Percentiles rank a stretch among this genome's conserved stretches.
Evolutionary conservation across 2,797 vertebrate species (phyloP).

Genomic region (Tangara arthus): DNA sequence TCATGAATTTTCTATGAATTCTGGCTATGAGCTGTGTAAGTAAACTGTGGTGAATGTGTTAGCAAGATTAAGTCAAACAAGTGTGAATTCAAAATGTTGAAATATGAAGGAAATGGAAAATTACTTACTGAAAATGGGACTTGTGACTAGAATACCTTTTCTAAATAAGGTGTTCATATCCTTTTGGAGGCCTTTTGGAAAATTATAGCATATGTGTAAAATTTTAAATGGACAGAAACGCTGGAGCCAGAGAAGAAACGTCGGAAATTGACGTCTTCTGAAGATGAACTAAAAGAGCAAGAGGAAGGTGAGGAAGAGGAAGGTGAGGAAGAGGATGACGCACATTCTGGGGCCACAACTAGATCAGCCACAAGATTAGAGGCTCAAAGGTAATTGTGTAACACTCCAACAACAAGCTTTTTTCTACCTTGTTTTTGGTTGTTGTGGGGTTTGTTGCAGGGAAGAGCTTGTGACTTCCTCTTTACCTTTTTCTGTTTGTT

Average conservation of each 20-base stretch:
- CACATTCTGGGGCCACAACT: slow-evolving; percentile 82
- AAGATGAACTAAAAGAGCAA: slow-evolving; percentile 69
- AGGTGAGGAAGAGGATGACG: slow-evolving; percentile 78
- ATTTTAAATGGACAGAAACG: slow-evolving; percentile 68
- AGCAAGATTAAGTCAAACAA: slow-evolving; percentile 76
- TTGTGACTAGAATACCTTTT: slow-evolving; percentile 36
- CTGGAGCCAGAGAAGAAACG: slow-evolving; percentile 76
- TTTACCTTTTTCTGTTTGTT: background rate
- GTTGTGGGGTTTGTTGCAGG: background rate
- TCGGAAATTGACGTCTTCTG: slow-evolving; percentile 66
- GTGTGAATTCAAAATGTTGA: slow-evolving; percentile 63
- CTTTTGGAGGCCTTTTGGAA: slow-evolving; percentile 52
- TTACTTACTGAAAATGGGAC: slow-evolving; percentile 49
- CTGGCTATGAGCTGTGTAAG: slow-evolving; percentile 68
- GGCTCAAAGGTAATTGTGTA: slow-evolving; percentile 84
- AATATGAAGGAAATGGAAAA: slow-evolving; percentile 72
- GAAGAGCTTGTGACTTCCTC: background rate
- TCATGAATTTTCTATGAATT: slow-evolving; percentile 63
- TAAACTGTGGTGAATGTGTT: slow-evolving; percentile 74
- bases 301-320: slow-evolving; percentile 80
- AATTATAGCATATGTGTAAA: slow-evolving; percentile 57
- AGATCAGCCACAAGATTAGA: slow-evolving; percentile 86
- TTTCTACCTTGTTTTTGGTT: background rate
- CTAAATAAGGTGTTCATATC: slow-evolving; percentile 18
- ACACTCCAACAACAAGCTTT: background rate